Conservation (phyloP, 2,888 invertebrate species). For the Orthosia gothica region DNA sequence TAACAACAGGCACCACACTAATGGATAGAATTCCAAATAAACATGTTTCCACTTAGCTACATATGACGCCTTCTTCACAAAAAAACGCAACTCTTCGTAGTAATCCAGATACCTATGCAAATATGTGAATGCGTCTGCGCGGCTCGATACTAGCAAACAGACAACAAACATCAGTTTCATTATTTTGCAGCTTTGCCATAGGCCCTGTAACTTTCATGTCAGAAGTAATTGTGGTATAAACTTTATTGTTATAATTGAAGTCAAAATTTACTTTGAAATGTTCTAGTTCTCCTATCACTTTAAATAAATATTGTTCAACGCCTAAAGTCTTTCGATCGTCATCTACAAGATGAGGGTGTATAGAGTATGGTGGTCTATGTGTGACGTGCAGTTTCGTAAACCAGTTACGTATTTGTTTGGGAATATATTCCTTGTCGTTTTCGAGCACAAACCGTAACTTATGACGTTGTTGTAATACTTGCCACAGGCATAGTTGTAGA, state of each 20-base stretch:
- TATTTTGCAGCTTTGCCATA: slow-evolving; percentile 41
- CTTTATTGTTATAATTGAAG: slow-evolving; percentile 8
- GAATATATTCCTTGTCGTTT: slow-evolving; percentile 62
- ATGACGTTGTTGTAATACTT: slow-evolving; percentile 74
- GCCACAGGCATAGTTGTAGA: slow-evolving; percentile 79
- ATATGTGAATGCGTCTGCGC: slow-evolving; percentile 40
- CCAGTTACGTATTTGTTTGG: slow-evolving; percentile 72
- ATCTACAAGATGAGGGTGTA: slow-evolving; percentile 41
- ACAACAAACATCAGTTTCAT: slow-evolving; percentile 50
- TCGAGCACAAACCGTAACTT: slow-evolving; percentile 73
- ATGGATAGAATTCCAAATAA: slow-evolving; percentile 61
- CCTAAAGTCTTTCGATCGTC: slow-evolving; percentile 1
- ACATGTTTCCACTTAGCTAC: slow-evolving; percentile 56
- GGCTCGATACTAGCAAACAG: slow-evolving; percentile 11
- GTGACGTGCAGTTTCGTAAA: slow-evolving; percentile 74
- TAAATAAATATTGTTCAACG: too few relatives aligned
- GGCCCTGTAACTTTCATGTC: slow-evolving; percentile 41
- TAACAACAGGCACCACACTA: slow-evolving; percentile 41
- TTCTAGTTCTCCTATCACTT: slow-evolving; percentile 46
- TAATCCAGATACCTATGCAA: slow-evolving; percentile 52
- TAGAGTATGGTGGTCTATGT: slow-evolving; percentile 46
- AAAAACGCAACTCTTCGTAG: slow-evolving; percentile 42
- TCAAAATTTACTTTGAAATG: slow-evolving; percentile 44
- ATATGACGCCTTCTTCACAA: slow-evolving; percentile 31
- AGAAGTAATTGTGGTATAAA: slow-evolving; percentile 10